Percentiles rank a stretch among this genome's conserved stretches.
phyloP scores from a whole-genome alignment of 2,888 invertebrate genomes.

The Yponomeuta malinellus region DNA sequence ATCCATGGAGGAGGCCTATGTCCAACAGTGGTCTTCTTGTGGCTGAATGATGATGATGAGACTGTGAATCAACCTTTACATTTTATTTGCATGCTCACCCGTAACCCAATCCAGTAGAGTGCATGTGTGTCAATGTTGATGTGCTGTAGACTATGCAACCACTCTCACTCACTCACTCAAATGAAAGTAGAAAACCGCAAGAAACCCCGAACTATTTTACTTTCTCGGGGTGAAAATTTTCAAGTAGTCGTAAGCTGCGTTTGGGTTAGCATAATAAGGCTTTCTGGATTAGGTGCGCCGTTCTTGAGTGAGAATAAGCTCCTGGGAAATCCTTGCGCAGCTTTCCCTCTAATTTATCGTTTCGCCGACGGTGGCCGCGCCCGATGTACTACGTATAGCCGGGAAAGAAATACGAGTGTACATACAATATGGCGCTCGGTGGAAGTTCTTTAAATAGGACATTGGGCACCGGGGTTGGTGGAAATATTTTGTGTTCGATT shows the following conservation, averaged over 20 bases:
- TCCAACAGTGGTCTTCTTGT: too few species aligned
- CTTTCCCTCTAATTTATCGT: slow-evolving; percentile 73
- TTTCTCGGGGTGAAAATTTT: slow-evolving; percentile 48
- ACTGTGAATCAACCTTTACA: too few species aligned
- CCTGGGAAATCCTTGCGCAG: slow-evolving; percentile 74
- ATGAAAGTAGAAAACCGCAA: background rate
- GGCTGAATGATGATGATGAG: too few species aligned
- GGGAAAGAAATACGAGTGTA: slow-evolving; percentile 65
- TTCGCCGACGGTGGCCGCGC: slow-evolving; percentile 65
- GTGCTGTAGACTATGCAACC: too few species aligned
- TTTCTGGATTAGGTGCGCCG: slow-evolving; percentile 74
- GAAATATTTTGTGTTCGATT: background rate
- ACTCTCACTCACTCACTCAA: too few species aligned
- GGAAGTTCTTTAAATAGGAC: background rate
- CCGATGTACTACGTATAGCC: slow-evolving; percentile 67
- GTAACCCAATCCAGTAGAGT: too few species aligned
- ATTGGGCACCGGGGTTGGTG: background rate
- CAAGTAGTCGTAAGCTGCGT: slow-evolving; percentile 70
- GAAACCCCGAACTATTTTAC: background rate
- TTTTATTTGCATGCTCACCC: too few species aligned
- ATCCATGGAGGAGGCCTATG: too few species aligned
- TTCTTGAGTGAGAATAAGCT: slow-evolving; percentile 75
- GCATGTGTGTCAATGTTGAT: too few species aligned
- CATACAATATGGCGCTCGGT: slow-evolving; percentile 18
- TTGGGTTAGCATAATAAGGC: slow-evolving; percentile 75